These are phyloP conservation scores for Elysia crispata DNA, from an alignment of 2,888 invertebrate species.

Conservation along the genomic window DNA sequence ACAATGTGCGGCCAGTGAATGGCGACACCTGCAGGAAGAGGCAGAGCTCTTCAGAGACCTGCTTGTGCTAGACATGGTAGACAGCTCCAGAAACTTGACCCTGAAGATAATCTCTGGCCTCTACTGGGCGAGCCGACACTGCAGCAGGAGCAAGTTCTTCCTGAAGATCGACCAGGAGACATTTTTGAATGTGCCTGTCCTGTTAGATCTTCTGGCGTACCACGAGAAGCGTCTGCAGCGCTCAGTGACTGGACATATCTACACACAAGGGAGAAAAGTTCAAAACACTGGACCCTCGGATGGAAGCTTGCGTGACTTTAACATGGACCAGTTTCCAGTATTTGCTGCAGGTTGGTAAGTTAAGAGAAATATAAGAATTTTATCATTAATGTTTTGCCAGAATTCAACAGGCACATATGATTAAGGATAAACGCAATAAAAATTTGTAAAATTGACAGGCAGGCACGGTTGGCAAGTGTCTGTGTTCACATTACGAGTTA, in stretches of 20 bases:
- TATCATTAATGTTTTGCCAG: too few relatives aligned
- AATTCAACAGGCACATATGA: too few relatives aligned
- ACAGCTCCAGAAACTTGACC: background rate
- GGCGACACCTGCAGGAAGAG: background rate
- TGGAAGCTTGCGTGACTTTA: slow-evolving; percentile 4
- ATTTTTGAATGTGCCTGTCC: slow-evolving; percentile 24
- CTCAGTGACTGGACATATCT: slow-evolving; percentile 16
- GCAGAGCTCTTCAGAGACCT: slow-evolving; percentile 34
- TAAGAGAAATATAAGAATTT: too few relatives aligned
- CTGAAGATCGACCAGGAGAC: slow-evolving; percentile 41
- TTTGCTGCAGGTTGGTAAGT: slow-evolving; percentile 27
- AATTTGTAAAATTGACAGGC: too few relatives aligned
- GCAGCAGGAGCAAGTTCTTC: slow-evolving; percentile 39
- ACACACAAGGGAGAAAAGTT: background rate
- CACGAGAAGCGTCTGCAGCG: slow-evolving; percentile 2
- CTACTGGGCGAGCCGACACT: slow-evolving; percentile 13
- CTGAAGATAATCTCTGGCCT: slow-evolving; percentile 22
- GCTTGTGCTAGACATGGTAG: slow-evolving; percentile 26
- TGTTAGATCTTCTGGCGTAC: slow-evolving; percentile 16
- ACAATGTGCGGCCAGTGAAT: too few relatives aligned
- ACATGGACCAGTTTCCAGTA: background rate
- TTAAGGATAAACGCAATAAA: too few relatives aligned
- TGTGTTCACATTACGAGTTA: too few relatives aligned
- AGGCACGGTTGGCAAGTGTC: too few relatives aligned
- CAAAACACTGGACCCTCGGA: slow-evolving; percentile 20